A percentile compares a stretch with the other conserved stretches of the same genome.
Evolutionary conservation across 1,140 invertebrate species (phyloP).

Genomic region (Ptiloglossa arizonensis): DNA sequence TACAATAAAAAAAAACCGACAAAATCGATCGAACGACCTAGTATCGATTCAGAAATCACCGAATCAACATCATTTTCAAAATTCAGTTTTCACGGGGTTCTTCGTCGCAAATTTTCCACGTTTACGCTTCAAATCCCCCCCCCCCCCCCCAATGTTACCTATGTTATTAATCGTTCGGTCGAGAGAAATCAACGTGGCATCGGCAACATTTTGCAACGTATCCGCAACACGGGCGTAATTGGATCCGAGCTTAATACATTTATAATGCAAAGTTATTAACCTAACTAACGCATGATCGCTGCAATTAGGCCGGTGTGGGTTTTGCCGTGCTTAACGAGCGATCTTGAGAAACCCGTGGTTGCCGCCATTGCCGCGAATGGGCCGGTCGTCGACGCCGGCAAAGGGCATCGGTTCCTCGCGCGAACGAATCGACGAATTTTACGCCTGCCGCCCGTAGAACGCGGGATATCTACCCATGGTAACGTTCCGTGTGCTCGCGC

Average conservation of each 20-base stretch:
- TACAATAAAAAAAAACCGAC: too few relatives aligned
- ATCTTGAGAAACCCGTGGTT: constrained; percentile 53
- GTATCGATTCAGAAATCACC: too few relatives aligned
- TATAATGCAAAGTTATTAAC: constrained; percentile 71
- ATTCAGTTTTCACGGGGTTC: not conserved
- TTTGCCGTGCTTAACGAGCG: constrained; percentile 70
- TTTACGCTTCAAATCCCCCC: not conserved
- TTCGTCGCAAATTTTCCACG: constrained; percentile 26
- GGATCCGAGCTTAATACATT: constrained; percentile 70
- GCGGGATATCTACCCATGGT: not conserved
- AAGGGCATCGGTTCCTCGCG: constrained; percentile 38
- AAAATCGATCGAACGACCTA: too few relatives aligned
- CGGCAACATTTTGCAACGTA: constrained; percentile 45
- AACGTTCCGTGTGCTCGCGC: too few relatives aligned
- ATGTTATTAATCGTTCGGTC: constrained; percentile 43
- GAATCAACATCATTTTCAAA: too few relatives aligned
- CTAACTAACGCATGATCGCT: constrained; percentile 65
- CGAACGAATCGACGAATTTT: constrained; percentile 8
- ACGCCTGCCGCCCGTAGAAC: not conserved
- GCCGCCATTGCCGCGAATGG: constrained; percentile 29
- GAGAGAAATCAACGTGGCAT: constrained; percentile 47
- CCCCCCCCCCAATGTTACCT: too few relatives aligned
- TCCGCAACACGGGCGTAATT: constrained; percentile 60
- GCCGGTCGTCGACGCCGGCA: constrained; percentile 14
- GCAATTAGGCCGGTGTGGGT: constrained; percentile 66